Percentiles rank a stretch among this genome's conserved stretches.
These are phyloP conservation scores for Arctia plantaginis DNA, from an alignment of 2,888 invertebrate genomes.

Conservation along the genomic window DNA sequence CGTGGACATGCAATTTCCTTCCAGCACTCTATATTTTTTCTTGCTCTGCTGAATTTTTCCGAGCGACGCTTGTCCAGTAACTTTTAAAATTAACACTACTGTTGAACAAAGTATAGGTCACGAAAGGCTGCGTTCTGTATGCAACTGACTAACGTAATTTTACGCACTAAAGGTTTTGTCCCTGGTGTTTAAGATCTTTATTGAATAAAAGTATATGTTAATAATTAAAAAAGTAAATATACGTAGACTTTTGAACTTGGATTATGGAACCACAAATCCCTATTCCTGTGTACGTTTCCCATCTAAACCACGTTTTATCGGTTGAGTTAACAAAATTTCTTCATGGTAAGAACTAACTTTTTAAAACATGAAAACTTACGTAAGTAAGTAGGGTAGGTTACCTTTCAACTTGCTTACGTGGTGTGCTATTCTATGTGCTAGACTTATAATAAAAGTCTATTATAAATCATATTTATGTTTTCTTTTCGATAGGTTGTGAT, in stretches of 20 bases:
- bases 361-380: slow-evolving; percentile 29
- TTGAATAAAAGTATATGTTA: background rate
- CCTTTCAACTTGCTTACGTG: too few species aligned
- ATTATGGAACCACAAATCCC: slow-evolving; percentile 55
- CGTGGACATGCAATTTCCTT: slow-evolving; percentile 42
- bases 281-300: slow-evolving; percentile 47
- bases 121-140: slow-evolving; percentile 32
- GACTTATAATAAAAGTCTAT: too few species aligned
- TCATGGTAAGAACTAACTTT: slow-evolving; percentile 43
- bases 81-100: slow-evolving; percentile 57
- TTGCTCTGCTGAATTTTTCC: slow-evolving; percentile 35
- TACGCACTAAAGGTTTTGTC: slow-evolving; percentile 23
- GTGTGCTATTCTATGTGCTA: too few species aligned
- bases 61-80: slow-evolving; percentile 39
- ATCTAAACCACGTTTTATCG: slow-evolving; percentile 48
- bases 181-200: slow-evolving; percentile 14
- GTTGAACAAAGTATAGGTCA: slow-evolving; percentile 45
- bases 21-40: slow-evolving; percentile 37
- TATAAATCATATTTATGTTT: too few species aligned
- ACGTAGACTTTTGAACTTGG: slow-evolving; percentile 23
- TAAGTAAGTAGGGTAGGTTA: too few species aligned
- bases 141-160: slow-evolving; percentile 35
- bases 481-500: too few species aligned
- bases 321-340: slow-evolving; percentile 55
- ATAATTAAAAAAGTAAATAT: slow-evolving; percentile 18